Conservation (phyloP, 2,888 invertebrate species). For the Psylliodes chrysocephalus region DNA sequence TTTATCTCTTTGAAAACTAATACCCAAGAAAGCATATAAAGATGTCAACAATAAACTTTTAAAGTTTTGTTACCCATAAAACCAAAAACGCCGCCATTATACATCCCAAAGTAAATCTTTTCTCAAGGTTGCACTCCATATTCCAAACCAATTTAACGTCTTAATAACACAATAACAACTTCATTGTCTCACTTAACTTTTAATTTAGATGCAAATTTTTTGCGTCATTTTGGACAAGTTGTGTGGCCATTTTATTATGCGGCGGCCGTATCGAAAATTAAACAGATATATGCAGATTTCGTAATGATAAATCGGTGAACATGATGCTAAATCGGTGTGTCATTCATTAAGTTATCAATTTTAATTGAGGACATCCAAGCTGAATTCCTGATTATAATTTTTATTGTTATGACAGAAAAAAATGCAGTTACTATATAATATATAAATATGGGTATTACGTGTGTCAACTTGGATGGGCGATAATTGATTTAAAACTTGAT, state of each 20-base stretch:
- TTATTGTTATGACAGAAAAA: slow-evolving; percentile 17
- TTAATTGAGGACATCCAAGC: slow-evolving; percentile 30
- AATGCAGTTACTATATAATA: background rate
- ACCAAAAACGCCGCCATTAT: slow-evolving; percentile 19
- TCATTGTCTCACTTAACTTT: slow-evolving; percentile 41
- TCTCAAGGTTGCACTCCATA: slow-evolving; percentile 31
- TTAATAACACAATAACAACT: slow-evolving; percentile 39
- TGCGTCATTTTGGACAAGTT: slow-evolving; percentile 40
- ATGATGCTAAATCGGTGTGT: slow-evolving; percentile 29
- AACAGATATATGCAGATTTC: slow-evolving; percentile 43
- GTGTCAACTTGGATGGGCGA: background rate
- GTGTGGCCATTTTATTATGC: slow-evolving; percentile 45
- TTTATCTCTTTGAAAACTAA: background rate
- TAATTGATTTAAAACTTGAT: background rate
- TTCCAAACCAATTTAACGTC: slow-evolving; percentile 32
- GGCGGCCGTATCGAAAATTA: slow-evolving; percentile 35
- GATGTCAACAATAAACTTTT: slow-evolving; percentile 20
- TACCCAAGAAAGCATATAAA: slow-evolving; percentile 12
- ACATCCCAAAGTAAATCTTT: slow-evolving; percentile 28
- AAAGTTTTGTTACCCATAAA: slow-evolving; percentile 29
- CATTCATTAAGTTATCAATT: slow-evolving; percentile 38
- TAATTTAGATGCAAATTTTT: slow-evolving; percentile 47
- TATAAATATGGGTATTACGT: background rate
- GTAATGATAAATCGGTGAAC: slow-evolving; percentile 34
- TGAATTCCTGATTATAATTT: slow-evolving; percentile 28